Evolutionary conservation across 2,113 vertebrate species (phyloP), one percentile per base, ranked within the genome.

Genomic region (Syngnathus floridae): DNA sequence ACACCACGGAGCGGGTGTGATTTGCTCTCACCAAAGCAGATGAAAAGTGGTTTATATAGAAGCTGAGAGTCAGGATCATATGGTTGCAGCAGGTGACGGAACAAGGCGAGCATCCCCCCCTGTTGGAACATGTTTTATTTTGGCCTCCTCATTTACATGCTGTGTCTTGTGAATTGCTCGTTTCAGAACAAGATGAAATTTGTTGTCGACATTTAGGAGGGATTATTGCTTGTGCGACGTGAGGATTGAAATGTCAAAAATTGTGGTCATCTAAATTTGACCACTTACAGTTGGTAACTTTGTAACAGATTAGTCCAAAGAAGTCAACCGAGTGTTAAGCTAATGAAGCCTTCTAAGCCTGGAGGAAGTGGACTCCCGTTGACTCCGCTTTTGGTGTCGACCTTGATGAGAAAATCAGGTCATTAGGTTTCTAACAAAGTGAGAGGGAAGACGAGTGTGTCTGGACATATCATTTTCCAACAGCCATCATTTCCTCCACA

Each of bases 21-120:
- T 84, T 82, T 79, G 78, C 80, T 87, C 84, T 85, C 85, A 84
- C 85, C 83, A 82, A 78, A 77, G 77, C 82, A 79, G 78, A 84
- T 75, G 81, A 83, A 77, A 84, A 85, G 81, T 76, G 77, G 78
- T 82, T 87, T 86, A 87, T 87, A 87, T 88, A 87, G 87, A 87
- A 88, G 72, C 77, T 83, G 84, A 88, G 85, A 87, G 78, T 82
- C 80, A 73, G 75, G 67, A 83, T 87, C 87, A 87, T 88, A 87
- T 88, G 87, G 81, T 86, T 76, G 78, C 87, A 87, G 81, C 81
- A 84, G 82, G 81, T 81, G 81, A 80, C 60, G 74, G 79, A 81
- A 73, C 65, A 74, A 79, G 81, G 82, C 74, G 82, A 69, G 78
- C 84, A 78, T 9, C 62, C 65, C 22, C 19, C 48, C 21, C 21